phyloP scores from a whole-genome alignment of 2,113 vertebrate genomes.

The Rhea americana region DNA sequence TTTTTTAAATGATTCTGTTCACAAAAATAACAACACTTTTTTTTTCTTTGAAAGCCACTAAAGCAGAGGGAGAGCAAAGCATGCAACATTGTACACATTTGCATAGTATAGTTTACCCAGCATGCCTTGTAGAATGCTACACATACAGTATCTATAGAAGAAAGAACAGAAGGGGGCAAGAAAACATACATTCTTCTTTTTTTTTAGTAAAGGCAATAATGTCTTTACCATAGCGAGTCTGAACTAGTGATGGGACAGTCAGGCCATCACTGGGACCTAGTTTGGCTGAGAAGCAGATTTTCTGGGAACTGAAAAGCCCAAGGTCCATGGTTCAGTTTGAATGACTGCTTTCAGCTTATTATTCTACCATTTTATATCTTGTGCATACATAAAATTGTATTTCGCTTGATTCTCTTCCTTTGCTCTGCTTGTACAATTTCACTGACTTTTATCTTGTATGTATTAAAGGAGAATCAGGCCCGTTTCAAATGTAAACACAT shows the following conservation, averaged over 20 bases:
- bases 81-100: slow-evolving; percentile 91
- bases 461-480: background rate
- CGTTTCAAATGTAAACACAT: background rate
- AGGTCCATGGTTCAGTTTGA: background rate
- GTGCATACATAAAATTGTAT: accelerated
- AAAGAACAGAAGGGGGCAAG: slow-evolving; percentile 67
- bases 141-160: slow-evolving; percentile 75
- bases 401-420: background rate
- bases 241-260: background rate
- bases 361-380: background rate
- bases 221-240: background rate
- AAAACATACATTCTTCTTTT: slow-evolving; percentile 51
- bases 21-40: slow-evolving; percentile 85
- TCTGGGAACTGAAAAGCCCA: slow-evolving; percentile 40
- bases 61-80: slow-evolving; percentile 84
- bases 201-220: slow-evolving; percentile 48
- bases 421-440: accelerated
- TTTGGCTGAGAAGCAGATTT: background rate
- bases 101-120: slow-evolving; percentile 89
- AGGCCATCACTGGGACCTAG: background rate
- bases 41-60: slow-evolving; percentile 80
- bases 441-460: too few species aligned
- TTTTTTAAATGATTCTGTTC: slow-evolving; percentile 79
- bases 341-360: background rate
- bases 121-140: slow-evolving; percentile 85